These are phyloP conservation scores for Siderastrea siderea DNA, from an alignment of 92 coral and sea anemone species.

Conservation along the genomic window DNA sequence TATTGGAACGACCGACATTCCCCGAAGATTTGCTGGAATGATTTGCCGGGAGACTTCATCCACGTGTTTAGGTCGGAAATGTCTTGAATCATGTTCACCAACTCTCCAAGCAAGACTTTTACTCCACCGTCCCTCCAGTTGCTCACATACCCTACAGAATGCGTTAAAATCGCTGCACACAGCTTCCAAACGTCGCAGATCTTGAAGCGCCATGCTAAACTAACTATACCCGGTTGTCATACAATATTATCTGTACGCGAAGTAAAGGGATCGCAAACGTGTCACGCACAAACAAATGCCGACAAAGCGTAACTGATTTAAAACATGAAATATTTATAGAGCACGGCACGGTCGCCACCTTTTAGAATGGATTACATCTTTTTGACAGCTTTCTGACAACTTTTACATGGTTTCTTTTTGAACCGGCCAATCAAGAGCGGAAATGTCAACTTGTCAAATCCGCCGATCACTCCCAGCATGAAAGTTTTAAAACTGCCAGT, in stretches of 20 bases:
- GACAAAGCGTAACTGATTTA: too few species aligned
- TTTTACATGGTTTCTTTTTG: too few species aligned
- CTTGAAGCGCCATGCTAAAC: neutral
- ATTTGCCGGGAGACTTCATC: constrained; percentile 16
- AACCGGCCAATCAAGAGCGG: too few species aligned
- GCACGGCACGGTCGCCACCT: too few species aligned
- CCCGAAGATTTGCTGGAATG: neutral
- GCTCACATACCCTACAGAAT: constrained; percentile 3
- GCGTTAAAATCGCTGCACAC: neutral
- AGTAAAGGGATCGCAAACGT: neutral
- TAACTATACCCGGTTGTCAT: neutral
- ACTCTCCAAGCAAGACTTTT: neutral
- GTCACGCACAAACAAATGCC: neutral
- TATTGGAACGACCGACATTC: constrained; percentile 20
- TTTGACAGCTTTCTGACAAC: too few species aligned
- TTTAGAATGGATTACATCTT: too few species aligned
- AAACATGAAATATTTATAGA: too few species aligned
- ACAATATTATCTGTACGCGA: too few species aligned
- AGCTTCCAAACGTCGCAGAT: constrained; percentile 7
- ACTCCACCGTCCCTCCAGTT: neutral
- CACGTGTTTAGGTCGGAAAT: neutral
- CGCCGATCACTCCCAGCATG: too few species aligned
- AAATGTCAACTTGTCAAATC: too few species aligned
- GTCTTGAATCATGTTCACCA: neutral
- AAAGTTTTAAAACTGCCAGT: neutral